Conservation (phyloP, 1,140 invertebrate genomes). For the Sycophaga agraensis region DNA sequence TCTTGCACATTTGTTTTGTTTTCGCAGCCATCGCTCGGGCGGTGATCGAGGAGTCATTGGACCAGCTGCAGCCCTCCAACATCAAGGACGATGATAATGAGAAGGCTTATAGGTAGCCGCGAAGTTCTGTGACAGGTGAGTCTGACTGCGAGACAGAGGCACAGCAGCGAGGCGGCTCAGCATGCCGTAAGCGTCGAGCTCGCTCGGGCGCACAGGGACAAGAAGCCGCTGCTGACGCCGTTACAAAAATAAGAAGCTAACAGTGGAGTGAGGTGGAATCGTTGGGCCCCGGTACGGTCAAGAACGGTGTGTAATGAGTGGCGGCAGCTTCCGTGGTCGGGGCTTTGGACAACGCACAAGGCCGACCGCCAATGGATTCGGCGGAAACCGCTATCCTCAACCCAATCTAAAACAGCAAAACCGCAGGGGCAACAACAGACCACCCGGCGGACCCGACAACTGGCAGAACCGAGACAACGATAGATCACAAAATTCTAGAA, state of each 20-base stretch:
- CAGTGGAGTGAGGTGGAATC: neutral
- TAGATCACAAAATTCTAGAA: neutral
- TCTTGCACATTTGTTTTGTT: constrained; percentile 19
- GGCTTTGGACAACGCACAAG: constrained; percentile 28
- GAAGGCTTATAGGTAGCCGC: neutral
- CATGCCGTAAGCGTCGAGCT: constrained; percentile 18
- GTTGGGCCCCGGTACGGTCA: constrained; percentile 4
- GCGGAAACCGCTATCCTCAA: constrained; percentile 14
- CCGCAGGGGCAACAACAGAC: constrained; percentile 6
- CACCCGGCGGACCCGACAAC: neutral
- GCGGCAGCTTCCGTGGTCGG: constrained; percentile 25
- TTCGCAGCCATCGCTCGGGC: neutral
- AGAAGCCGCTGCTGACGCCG: constrained; percentile 14
- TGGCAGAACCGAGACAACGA: constrained; percentile 17
- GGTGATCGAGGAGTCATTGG: neutral
- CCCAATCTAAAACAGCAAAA: constrained; percentile 20
- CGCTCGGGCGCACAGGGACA: constrained; percentile 11
- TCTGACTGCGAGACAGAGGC: neutral
- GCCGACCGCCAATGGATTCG: constrained; percentile 28
- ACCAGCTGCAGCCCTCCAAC: neutral
- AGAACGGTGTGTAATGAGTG: constrained; percentile 27
- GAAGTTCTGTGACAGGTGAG: constrained; percentile 14
- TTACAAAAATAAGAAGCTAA: neutral
- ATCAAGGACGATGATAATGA: neutral
- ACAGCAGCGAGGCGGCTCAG: neutral